phyloP scores from a whole-genome alignment of 2,888 invertebrate species.

The Drosophila aldrichi region DNA sequence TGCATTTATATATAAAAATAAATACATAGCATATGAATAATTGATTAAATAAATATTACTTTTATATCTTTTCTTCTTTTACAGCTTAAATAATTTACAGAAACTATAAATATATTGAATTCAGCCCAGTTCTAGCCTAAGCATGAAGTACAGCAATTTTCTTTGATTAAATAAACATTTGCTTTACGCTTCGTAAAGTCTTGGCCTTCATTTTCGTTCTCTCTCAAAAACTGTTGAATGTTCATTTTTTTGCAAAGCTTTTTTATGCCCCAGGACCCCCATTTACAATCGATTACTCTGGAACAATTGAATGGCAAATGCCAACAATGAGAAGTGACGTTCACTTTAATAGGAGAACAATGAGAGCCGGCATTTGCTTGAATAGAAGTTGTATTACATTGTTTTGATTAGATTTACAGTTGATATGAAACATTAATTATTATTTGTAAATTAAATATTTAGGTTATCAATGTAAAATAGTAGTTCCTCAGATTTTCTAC shows the following conservation, averaged over 20 bases:
- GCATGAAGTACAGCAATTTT: background rate
- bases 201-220: constrained; percentile 4
- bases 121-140: too few relatives aligned
- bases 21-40: too few relatives aligned
- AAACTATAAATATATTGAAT: too few relatives aligned
- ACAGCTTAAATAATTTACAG: too few relatives aligned
- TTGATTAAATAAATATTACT: too few relatives aligned
- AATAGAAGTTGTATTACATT: background rate
- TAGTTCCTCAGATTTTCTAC: too few relatives aligned
- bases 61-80: too few relatives aligned
- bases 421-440: background rate
- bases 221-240: background rate
- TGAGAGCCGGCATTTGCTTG: background rate
- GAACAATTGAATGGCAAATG: background rate
- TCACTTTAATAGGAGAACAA: background rate
- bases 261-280: background rate
- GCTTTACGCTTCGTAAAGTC: constrained; percentile 31
- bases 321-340: background rate
- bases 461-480: background rate
- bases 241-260: background rate
- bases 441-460: background rate
- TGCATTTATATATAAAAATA: too few relatives aligned
- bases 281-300: constrained; percentile 3
- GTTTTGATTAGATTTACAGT: background rate
- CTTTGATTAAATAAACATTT: constrained; percentile 37